Evolutionary conservation across 2,113 vertebrate genomes (phyloP).

Genomic region (Oreotrochilus melanogaster): DNA sequence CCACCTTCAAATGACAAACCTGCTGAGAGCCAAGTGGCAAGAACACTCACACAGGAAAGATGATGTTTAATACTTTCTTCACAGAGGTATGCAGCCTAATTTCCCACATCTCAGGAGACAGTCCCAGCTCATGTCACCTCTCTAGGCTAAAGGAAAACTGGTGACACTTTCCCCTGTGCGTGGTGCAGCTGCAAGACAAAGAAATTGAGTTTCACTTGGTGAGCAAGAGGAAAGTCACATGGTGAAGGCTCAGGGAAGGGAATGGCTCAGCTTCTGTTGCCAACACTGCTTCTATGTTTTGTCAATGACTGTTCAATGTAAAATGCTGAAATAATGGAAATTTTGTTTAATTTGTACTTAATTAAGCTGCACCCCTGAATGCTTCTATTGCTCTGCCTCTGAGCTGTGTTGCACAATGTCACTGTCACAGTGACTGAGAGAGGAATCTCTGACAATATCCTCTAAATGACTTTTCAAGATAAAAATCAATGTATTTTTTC

Average conservation of each 20-base stretch:
- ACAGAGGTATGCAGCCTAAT: not conserved
- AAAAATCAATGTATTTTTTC: not conserved
- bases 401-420: not conserved
- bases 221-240: not conserved
- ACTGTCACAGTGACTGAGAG: not conserved
- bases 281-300: not conserved
- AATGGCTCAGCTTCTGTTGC: not conserved
- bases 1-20: not conserved
- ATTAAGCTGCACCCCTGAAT: not conserved
- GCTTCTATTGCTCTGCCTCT: not conserved
- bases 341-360: not conserved
- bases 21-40: not conserved
- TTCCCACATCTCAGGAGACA: not conserved
- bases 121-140: not conserved
- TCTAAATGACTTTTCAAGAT: slow-evolving; percentile 1
- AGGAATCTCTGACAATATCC: not conserved
- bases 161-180: fast-evolving
- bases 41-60: not conserved
- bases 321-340: not conserved
- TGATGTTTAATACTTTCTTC: not conserved
- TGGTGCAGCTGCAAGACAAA: not conserved
- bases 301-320: not conserved
- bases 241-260: not conserved
- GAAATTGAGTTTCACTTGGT: fast-evolving
- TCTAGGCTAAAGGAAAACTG: not conserved